phyloP scores from a whole-genome alignment of 2,113 vertebrate genomes.

The Hippocampus comes region DNA sequence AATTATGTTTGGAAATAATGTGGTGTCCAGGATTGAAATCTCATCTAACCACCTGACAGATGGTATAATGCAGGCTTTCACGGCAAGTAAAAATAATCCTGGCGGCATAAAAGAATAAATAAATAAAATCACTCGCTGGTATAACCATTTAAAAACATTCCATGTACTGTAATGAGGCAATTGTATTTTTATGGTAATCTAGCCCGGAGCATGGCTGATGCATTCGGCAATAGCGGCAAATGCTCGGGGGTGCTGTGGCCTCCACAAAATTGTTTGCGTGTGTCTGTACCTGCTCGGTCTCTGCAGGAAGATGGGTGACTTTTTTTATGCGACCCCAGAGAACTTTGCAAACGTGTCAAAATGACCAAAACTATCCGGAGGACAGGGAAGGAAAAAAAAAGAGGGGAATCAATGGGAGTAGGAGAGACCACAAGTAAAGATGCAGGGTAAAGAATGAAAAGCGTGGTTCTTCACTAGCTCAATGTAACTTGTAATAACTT shows the following conservation, averaged over 20 bases:
- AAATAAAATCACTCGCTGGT: constrained; percentile 61
- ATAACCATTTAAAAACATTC: constrained; percentile 45
- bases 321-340: no score
- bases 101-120: constrained; percentile 45
- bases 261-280: not conserved
- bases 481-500: no score
- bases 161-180: constrained; percentile 21
- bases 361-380: no score
- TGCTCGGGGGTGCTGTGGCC: not conserved
- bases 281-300: not conserved
- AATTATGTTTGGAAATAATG: constrained; percentile 40
- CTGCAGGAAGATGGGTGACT: no score
- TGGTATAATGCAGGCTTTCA: constrained; percentile 72
- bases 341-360: no score
- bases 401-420: no score
- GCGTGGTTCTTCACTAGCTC: no score
- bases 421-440: no score
- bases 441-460: no score
- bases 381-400: no score
- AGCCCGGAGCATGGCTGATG: not conserved
- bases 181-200: constrained; percentile 32
- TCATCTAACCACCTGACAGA: constrained; percentile 70
- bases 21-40: constrained; percentile 34
- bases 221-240: not conserved
- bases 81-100: constrained; percentile 69